Conservation (phyloP, 1,140 invertebrate species). For the Cecropterus lyciades region DNA sequence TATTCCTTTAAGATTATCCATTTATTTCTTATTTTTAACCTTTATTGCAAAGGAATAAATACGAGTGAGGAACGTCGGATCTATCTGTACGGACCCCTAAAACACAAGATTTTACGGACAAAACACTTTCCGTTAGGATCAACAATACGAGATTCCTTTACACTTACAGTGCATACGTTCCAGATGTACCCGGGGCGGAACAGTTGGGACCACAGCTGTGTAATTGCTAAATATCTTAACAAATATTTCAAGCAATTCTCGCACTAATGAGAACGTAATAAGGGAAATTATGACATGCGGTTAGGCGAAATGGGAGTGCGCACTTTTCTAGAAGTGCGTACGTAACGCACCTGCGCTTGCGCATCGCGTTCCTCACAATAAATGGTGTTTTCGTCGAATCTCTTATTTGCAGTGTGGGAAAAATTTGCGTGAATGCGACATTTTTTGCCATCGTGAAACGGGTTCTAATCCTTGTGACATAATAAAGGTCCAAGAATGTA, state of each 20-base stretch:
- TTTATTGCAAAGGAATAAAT: too few species aligned
- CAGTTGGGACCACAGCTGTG: not conserved
- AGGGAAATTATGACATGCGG: slow-evolving; percentile 1
- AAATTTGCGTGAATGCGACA: slow-evolving; percentile 39
- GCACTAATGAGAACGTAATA: not conserved
- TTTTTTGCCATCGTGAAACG: slow-evolving; percentile 45
- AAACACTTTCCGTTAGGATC: slow-evolving; percentile 32
- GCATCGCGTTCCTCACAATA: slow-evolving; percentile 40
- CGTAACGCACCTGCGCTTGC: slow-evolving; percentile 51
- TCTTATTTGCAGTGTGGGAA: slow-evolving; percentile 59
- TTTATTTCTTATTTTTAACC: too few species aligned
- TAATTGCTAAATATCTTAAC: not conserved
- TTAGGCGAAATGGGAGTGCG: not conserved
- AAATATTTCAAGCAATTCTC: slow-evolving; percentile 1
- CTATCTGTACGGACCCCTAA: too few species aligned
- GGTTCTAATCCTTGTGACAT: slow-evolving; percentile 44
- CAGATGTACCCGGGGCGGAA: slow-evolving; percentile 18
- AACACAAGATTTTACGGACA: slow-evolving; percentile 12
- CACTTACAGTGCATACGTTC: slow-evolving; percentile 18
- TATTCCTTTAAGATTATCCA: too few species aligned
- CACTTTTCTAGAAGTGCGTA: slow-evolving; percentile 1
- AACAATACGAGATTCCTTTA: slow-evolving; percentile 32
- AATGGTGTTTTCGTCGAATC: slow-evolving; percentile 48
- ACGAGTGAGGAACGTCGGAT: too few species aligned
- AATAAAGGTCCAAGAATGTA: slow-evolving; percentile 33